These are phyloP conservation scores for Meleagris gallopavo DNA, from an alignment of 2,113 vertebrate species.

Conservation along the genomic window DNA sequence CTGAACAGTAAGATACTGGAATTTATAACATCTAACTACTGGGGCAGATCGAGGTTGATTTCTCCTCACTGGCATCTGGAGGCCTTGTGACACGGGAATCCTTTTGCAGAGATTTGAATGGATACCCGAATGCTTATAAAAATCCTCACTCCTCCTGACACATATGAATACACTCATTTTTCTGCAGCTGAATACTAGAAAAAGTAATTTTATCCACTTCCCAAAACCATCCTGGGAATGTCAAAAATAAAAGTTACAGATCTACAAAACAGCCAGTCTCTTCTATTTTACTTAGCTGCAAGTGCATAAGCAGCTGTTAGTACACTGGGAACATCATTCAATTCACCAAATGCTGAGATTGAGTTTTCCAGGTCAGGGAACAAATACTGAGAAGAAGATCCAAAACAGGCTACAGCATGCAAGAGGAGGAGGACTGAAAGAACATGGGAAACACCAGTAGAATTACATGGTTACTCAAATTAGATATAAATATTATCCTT, in stretches of 20 bases:
- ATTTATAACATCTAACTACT: not conserved
- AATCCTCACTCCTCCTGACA: constrained; percentile 11
- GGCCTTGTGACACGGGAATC: not conserved
- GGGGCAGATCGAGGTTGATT: not conserved
- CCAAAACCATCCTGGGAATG: not conserved
- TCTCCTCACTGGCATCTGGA: not conserved
- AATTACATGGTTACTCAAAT: constrained; percentile 28
- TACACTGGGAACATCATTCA: not conserved
- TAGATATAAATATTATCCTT: constrained; percentile 52
- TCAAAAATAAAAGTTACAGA: not conserved
- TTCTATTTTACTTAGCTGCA: not conserved
- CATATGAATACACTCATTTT: constrained; percentile 3
- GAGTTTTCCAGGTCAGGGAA: constrained; percentile 30
- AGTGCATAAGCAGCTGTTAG: not conserved
- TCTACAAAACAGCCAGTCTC: not conserved
- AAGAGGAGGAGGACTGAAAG: constrained; percentile 19
- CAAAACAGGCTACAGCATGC: not conserved
- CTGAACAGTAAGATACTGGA: not conserved
- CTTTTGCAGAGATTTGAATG: not conserved
- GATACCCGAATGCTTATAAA: not conserved
- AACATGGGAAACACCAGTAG: not conserved
- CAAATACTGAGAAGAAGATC: not conserved
- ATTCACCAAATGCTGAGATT: constrained; percentile 8
- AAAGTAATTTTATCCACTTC: not conserved
- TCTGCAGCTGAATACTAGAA: constrained; percentile 35